Evolutionary conservation across 2,888 invertebrate genomes (phyloP).

Genomic region (Eretmocerus hayati): DNA sequence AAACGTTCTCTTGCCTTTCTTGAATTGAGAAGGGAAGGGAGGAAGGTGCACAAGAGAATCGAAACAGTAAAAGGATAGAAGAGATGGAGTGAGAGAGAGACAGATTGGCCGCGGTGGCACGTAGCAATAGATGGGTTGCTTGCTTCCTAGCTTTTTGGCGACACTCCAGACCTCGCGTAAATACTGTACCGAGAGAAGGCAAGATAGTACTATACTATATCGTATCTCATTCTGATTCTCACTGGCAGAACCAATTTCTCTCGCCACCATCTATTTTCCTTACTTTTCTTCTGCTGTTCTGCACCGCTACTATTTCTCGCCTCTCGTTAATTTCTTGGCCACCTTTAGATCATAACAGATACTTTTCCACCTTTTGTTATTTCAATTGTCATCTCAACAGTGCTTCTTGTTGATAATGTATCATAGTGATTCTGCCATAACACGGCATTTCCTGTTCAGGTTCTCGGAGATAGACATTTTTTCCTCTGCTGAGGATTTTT

Average conservation of each 20-base stretch:
- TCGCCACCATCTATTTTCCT: not conserved
- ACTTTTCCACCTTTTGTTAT: too few species aligned
- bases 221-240: slow-evolving; percentile 11
- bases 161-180: slow-evolving; percentile 43
- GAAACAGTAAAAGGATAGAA: not conserved
- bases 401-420: too few species aligned
- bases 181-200: slow-evolving; percentile 36
- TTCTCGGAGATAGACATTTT: too few species aligned
- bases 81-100: slow-evolving; percentile 5
- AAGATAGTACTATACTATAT: too few species aligned
- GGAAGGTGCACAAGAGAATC: slow-evolving; percentile 7
- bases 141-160: slow-evolving; percentile 44
- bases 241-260: slow-evolving; percentile 2
- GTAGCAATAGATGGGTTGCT: slow-evolving; percentile 38
- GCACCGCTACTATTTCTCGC: too few species aligned
- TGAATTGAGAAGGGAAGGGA: slow-evolving; percentile 5
- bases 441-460: too few species aligned
- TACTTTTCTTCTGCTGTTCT: too few species aligned
- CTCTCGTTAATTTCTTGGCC: too few species aligned
- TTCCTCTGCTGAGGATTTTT: too few species aligned
- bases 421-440: too few species aligned
- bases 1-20: slow-evolving; percentile 19
- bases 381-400: too few species aligned
- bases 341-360: too few species aligned
- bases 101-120: slow-evolving; percentile 18